Evolutionary conservation across 2,797 vertebrate genomes (phyloP), one percentile per base, ranked within the genome.

Genomic region (Melanotaenia trifasciata): DNA sequence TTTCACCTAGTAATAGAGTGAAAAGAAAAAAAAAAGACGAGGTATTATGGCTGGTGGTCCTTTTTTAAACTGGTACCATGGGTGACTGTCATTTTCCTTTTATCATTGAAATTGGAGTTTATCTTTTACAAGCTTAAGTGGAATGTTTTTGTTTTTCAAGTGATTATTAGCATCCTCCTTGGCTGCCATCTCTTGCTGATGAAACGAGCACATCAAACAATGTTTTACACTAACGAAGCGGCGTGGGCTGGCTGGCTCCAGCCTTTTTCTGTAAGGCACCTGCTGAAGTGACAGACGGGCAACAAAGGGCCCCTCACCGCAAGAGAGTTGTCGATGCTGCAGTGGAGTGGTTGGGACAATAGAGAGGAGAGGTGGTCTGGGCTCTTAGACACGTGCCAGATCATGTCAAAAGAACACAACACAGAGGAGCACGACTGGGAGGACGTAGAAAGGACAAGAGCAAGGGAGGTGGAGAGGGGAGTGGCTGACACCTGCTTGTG

Each of bases 31-130:
- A 61, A 45, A 70, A 76, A 80, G 51, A 72, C 26, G 64, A 60
- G 65, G n/a, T 68, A 71, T 47, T 72, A 57, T 78, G 78, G 76
- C 67, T 82, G 63, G 65, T 33, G 6, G 61, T 80, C 77, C 69
- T 76, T 80, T 76, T 86, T 82, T 75, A 63, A 43, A 80, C 80
- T 76, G 81, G 79, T 79, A 87, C 82, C 72, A 76, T 79, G 76
- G 74, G 78, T 89, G 90, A 72, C 88, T 86, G 74, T 90, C 87
- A 86, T 76, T 87, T 79, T 65, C 68, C 90, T 92, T 93, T 92
- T 94, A 89, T 94, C 87, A 93, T 94, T 93, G 80, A 93, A 92
- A 94, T 94, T 89, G 84, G 83, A 92, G 91, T 93, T 93, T 93
- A 90, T 90, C 89, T 92, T 91, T 84, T 90, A 91, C 91, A 92